Evolutionary conservation across 1,140 invertebrate genomes (phyloP).

Genomic region (Magallana gigas): DNA sequence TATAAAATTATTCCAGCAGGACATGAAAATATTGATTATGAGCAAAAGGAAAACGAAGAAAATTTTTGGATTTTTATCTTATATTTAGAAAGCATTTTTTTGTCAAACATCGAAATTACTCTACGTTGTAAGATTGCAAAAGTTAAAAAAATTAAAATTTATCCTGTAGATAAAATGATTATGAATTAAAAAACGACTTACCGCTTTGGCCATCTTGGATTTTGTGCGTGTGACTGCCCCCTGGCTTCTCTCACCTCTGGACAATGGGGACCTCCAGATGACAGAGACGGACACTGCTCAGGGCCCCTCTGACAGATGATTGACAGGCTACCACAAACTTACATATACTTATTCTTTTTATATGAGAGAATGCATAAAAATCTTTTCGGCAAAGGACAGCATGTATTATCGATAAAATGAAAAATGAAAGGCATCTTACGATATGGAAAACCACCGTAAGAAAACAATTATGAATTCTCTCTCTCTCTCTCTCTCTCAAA

Average conservation of each 20-base stretch:
- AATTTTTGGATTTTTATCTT: too few species aligned
- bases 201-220: slow-evolving; percentile 2
- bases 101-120: too few species aligned
- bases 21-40: too few species aligned
- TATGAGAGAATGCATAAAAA: slow-evolving; percentile 22
- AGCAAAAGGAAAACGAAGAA: too few species aligned
- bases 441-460: neutral
- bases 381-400: neutral
- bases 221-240: neutral
- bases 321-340: neutral
- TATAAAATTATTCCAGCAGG: too few species aligned
- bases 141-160: too few species aligned
- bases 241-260: neutral
- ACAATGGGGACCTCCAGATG: neutral
- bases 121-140: too few species aligned
- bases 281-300: neutral
- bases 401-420: slow-evolving; percentile 4
- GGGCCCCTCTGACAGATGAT: slow-evolving; percentile 3
- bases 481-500: too few species aligned
- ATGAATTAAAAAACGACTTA: neutral
- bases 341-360: slow-evolving; percentile 21
- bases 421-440: neutral
- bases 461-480: too few species aligned
- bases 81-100: too few species aligned
- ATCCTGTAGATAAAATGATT: too few species aligned